Percentiles rank a stretch among this genome's conserved stretches.
Evolutionary conservation across 2,113 vertebrate species (phyloP).

Genomic region (Chlamydotis undulata): DNA sequence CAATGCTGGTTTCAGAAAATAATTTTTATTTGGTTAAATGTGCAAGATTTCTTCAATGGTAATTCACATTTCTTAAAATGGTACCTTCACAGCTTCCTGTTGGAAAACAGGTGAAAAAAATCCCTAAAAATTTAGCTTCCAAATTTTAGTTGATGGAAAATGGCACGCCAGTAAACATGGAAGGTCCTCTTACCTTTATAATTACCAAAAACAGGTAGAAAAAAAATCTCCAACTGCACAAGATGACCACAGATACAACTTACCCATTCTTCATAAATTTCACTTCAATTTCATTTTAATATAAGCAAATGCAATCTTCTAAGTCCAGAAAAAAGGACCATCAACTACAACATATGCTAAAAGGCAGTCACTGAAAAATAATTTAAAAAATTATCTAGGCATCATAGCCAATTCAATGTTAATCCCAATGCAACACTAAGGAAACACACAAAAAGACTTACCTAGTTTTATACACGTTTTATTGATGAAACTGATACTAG

Average conservation of each 20-base stretch:
- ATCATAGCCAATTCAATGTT: background rate
- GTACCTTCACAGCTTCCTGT: background rate
- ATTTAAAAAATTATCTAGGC: background rate
- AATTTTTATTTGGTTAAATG: background rate
- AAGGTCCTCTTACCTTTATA: background rate
- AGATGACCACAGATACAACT: background rate
- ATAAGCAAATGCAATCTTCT: background rate
- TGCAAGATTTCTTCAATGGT: background rate
- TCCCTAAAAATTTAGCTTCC: background rate
- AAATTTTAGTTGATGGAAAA: background rate
- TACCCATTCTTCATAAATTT: background rate
- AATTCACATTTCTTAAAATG: background rate
- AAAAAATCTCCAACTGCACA: background rate
- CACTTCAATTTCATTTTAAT: background rate
- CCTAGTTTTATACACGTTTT: background rate
- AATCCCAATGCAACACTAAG: background rate
- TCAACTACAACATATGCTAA: background rate
- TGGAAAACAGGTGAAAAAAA: background rate
- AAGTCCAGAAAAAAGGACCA: background rate
- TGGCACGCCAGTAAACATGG: background rate
- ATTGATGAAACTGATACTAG: background rate
- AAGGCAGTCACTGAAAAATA: fast-evolving
- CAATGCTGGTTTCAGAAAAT: background rate
- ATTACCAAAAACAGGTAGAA: background rate
- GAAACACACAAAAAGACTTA: background rate